Evolutionary conservation across 2,888 invertebrate species (phyloP), one percentile per base, ranked within the genome.

Genomic region (Salticus scenicus): DNA sequence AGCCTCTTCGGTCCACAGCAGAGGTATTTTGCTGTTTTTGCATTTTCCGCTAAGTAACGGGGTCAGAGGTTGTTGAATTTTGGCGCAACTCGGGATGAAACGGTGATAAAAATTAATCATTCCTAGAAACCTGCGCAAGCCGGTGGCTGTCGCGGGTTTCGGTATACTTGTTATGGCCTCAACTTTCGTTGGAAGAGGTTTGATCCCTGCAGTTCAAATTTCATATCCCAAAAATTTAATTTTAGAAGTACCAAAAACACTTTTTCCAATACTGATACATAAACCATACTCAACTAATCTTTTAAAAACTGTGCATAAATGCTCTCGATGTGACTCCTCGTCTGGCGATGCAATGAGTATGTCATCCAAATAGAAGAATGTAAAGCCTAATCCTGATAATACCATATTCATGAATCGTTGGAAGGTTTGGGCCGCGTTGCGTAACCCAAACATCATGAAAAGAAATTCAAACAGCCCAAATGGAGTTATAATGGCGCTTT

Each of bases 61-160:
- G 7, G 7, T 73, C 14, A 64, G 8, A 28, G 67, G 86, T 33
- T 79, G 10, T 31, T 79, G 77, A 4, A 87, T 14, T n/a, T n/a
- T 47, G 42, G 88, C 88, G 27, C 41, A 87, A 14, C 47, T 37
- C 20, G 86, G 88, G 30, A 88, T 31, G 64, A 88, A 88, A 12
- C 80, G 71, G 30, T 75, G 88, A 66, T 88, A 88, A 74, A 86
- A 88, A 66, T 88, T 88, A 30, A 82, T 33, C 82, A 88, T 88
- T 14, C 87, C 88, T 12, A 81, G 47, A 63, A 86, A 86, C 31
- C 69, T 73, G 33, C 81, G 77, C 47, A 88, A 63, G 20, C 71
- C 27, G 30, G 41, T n/a, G 28, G 72, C 27, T 42, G 63, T 24
- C 14, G 41, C 27, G 31, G 67, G 67, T 31, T 71, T 27, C 0